Conservation (phyloP, 2,888 invertebrate genomes). For the Acronicta psi region DNA sequence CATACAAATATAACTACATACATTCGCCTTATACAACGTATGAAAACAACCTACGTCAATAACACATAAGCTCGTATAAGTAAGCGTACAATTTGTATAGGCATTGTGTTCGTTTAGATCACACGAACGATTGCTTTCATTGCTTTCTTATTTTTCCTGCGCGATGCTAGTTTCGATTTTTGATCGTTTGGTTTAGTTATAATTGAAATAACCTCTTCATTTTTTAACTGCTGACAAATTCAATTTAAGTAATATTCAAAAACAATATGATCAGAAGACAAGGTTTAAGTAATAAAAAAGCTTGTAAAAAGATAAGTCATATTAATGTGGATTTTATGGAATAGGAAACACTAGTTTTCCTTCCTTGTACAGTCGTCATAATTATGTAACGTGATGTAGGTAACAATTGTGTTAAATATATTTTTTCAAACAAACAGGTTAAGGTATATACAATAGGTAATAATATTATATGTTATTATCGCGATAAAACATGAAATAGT, state of each 20-base stretch:
- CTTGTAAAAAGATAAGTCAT: too few relatives aligned
- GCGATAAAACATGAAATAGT: slow-evolving; percentile 88
- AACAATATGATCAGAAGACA: neutral
- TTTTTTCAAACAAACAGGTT: slow-evolving; percentile 62
- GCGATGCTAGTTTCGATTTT: slow-evolving; percentile 55
- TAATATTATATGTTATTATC: slow-evolving; percentile 79
- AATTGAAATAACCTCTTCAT: slow-evolving; percentile 32
- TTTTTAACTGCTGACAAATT: slow-evolving; percentile 4
- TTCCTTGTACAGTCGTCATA: neutral
- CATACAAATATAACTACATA: slow-evolving; percentile 59
- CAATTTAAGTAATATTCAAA: neutral
- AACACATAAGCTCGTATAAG: slow-evolving; percentile 63
- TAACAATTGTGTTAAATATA: slow-evolving; percentile 35
- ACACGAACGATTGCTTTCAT: slow-evolving; percentile 76
- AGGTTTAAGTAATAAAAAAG: too few relatives aligned
- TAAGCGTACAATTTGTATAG: slow-evolving; percentile 68
- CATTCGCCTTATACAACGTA: slow-evolving; percentile 58
- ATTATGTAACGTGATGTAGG: slow-evolving; percentile 1
- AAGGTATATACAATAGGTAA: slow-evolving; percentile 69
- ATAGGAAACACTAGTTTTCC: too few relatives aligned
- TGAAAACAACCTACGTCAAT: slow-evolving; percentile 79
- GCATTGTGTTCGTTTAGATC: slow-evolving; percentile 77
- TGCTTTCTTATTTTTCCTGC: slow-evolving; percentile 66
- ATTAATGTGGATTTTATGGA: too few relatives aligned
- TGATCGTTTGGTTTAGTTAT: slow-evolving; percentile 52